Evolutionary conservation across 53 echinoderm and acorn worm species (phyloP).

Genomic region (Actinopyga echinites): DNA sequence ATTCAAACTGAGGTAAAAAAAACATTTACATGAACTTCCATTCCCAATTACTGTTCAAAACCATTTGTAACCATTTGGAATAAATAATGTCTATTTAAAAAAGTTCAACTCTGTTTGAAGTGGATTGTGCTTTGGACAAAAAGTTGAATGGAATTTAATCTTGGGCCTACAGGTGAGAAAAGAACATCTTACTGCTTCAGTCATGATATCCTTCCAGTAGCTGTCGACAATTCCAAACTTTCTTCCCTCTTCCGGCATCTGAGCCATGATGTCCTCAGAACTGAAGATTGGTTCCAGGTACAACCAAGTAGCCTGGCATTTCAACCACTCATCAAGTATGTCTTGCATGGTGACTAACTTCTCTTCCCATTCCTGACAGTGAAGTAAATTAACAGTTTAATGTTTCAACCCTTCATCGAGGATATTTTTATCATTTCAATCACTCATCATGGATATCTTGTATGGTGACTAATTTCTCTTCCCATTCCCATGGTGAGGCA

Average conservation of each 20-base stretch:
- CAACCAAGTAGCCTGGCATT: conserved; percentile 98
- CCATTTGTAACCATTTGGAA: too few relatives aligned
- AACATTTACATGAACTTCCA: too few relatives aligned
- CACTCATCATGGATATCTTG: conserved; percentile 96
- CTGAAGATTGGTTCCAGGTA: conserved; percentile 99
- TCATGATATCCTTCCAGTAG: conserved; percentile 99
- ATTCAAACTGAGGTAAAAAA: too few relatives aligned
- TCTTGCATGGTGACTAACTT: conserved; percentile 99
- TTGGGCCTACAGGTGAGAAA: background rate
- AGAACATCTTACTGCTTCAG: conserved; percentile 72
- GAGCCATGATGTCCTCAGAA: conserved; percentile 99
- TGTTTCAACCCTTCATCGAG: too few relatives aligned
- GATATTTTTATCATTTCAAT: too few relatives aligned
- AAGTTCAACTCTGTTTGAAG: too few relatives aligned
- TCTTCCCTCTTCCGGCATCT: conserved; percentile 99
- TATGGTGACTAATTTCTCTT: conserved; percentile 98
- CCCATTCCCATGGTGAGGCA: conserved; percentile 71
- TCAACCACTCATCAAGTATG: conserved; percentile 95
- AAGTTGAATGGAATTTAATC: too few relatives aligned
- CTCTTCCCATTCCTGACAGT: conserved; percentile 89
- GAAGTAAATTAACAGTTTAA: background rate
- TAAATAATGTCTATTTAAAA: too few relatives aligned
- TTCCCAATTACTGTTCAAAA: too few relatives aligned
- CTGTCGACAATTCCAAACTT: conserved; percentile 99
- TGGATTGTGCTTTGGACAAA: too few relatives aligned